phyloP scores from a whole-genome alignment of 2,888 invertebrate species.

The Caenorhabditis japonica region DNA sequence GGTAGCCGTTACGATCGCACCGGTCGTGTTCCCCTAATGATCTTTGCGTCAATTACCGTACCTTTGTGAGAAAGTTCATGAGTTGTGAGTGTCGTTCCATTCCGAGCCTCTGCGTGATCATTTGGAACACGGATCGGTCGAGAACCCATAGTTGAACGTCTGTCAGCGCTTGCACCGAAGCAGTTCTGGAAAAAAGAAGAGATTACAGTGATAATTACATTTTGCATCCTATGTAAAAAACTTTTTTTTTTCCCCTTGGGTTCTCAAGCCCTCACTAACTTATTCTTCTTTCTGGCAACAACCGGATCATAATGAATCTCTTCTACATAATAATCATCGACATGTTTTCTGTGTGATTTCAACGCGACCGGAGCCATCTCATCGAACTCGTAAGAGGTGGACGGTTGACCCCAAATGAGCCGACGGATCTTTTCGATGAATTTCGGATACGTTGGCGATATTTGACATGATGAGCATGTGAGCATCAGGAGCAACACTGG shows the following conservation, averaged over 20 bases:
- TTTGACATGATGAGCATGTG: slow-evolving; percentile 50
- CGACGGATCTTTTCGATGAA: slow-evolving; percentile 47
- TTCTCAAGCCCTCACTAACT: slow-evolving; percentile 28
- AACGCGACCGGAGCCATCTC: slow-evolving; percentile 34
- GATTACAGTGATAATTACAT: background rate
- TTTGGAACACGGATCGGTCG: slow-evolving; percentile 88
- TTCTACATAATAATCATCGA: slow-evolving; percentile 45
- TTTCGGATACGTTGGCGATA: slow-evolving; percentile 43
- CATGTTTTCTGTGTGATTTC: slow-evolving; percentile 45
- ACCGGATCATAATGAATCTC: slow-evolving; percentile 44
- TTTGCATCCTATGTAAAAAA: background rate
- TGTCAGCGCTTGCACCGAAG: slow-evolving; percentile 82
- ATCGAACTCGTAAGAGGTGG: slow-evolving; percentile 43
- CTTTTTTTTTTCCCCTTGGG: background rate
- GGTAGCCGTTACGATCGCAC: background rate
- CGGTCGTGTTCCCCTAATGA: background rate
- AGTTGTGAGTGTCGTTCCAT: slow-evolving; percentile 89
- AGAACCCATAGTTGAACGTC: slow-evolving; percentile 90
- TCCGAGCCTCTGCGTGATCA: slow-evolving; percentile 89
- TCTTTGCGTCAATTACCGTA: slow-evolving; percentile 12
- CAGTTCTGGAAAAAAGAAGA: slow-evolving; percentile 64
- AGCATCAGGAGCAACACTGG: slow-evolving; percentile 28
- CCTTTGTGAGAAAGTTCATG: slow-evolving; percentile 84
- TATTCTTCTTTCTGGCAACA: slow-evolving; percentile 19
- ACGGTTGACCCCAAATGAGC: slow-evolving; percentile 45